Conservation (phyloP, 2,888 invertebrate genomes). For the Hyles lineata region DNA sequence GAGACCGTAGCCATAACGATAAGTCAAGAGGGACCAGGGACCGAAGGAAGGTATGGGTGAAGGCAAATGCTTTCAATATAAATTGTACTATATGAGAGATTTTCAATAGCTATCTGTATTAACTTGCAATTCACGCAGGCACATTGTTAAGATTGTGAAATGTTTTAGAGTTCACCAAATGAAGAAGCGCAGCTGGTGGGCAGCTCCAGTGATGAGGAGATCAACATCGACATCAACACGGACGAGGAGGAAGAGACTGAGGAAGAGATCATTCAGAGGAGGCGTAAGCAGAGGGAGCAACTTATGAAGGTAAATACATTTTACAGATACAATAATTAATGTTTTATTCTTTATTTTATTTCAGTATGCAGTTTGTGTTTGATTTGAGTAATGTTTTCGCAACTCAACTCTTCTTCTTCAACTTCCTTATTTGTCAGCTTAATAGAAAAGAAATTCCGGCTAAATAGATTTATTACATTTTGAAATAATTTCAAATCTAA, state of each 20-base stretch:
- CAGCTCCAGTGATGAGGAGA: slow-evolving; percentile 89
- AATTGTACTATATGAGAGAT: neutral
- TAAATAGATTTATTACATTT: neutral
- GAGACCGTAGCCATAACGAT: slow-evolving; percentile 45
- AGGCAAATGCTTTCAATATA: neutral
- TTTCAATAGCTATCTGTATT: neutral
- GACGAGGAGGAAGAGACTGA: slow-evolving; percentile 95
- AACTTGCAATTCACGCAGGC: no score
- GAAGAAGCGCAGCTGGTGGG: slow-evolving; percentile 90
- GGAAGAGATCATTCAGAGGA: slow-evolving; percentile 95
- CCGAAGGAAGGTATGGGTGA: slow-evolving; percentile 50
- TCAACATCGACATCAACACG: slow-evolving; percentile 90
- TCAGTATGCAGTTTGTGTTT: no score
- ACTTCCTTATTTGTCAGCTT: no score
- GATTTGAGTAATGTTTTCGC: no score
- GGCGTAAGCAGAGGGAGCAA: slow-evolving; percentile 94
- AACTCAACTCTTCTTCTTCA: no score
- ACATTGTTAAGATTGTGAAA: no score
- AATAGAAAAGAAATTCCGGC: no score
- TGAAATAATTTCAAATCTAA: neutral
- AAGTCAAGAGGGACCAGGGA: slow-evolving; percentile 60
- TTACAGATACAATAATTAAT: neutral
- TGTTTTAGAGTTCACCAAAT: slow-evolving; percentile 84
- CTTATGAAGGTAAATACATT: slow-evolving; percentile 88
- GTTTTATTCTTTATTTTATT: no score